phyloP scores from a whole-genome alignment of 1,140 invertebrate species.

The Leucophenga varia region DNA sequence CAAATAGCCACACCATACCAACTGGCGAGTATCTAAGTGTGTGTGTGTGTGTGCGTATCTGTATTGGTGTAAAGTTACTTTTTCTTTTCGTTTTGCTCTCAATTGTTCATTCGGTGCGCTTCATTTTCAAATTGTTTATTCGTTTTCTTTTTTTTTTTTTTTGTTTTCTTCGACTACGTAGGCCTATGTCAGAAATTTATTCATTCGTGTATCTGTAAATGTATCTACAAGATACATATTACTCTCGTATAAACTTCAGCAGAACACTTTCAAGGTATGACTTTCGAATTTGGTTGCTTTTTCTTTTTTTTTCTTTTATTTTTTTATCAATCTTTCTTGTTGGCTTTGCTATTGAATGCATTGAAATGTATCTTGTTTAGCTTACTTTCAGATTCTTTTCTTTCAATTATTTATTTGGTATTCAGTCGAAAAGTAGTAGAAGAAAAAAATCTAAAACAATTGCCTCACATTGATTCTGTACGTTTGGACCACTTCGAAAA shows the following conservation, averaged over 20 bases:
- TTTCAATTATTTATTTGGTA: no score
- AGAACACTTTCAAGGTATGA: constrained; percentile 47
- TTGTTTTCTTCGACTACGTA: constrained; percentile 17
- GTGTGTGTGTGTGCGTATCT: constrained; percentile 8
- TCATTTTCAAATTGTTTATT: constrained; percentile 3
- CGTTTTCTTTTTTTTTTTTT: no score
- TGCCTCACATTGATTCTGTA: no score
- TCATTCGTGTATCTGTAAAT: no score
- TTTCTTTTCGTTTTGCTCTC: constrained; percentile 50
- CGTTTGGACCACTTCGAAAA: no score
- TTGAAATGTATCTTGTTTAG: constrained; percentile 2
- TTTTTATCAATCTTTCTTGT: no score
- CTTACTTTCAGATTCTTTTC: constrained; percentile 23
- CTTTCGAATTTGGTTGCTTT: constrained; percentile 48
- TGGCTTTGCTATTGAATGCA: not conserved
- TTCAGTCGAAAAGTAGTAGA: no score
- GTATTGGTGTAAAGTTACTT: constrained; percentile 43
- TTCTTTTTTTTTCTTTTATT: no score
- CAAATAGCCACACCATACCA: not conserved
- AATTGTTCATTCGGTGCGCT: constrained; percentile 31
- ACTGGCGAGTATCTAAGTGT: constrained; percentile 5
- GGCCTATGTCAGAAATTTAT: constrained; percentile 28
- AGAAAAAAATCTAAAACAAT: no score
- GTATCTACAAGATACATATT: constrained; percentile 28
- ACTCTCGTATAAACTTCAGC: constrained; percentile 22